Evolutionary conservation across 2,113 vertebrate genomes (phyloP), one percentile per base, ranked within the genome.

Genomic region (Thymallus thymallus): DNA sequence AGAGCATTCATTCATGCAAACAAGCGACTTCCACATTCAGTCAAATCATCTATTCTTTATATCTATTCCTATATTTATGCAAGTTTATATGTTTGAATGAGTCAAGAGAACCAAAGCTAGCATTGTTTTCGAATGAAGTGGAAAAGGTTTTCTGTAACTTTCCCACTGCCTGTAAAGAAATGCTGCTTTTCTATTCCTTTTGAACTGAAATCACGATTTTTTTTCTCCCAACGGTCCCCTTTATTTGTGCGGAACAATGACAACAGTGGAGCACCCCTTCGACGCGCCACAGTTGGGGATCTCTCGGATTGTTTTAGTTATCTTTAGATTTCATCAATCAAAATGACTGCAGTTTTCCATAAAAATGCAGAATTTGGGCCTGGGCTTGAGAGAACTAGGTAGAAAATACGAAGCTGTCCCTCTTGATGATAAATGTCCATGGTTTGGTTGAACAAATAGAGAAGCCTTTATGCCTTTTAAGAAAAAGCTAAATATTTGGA

Each of bases 321-420:
- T 98, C 98, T 97, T 96, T 97, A 95, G 95, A 98, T 99, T 99
- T 98, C 97, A 99, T 99, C 97, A 99, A 99, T 99, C 98, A 99
- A 99, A 98, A 94, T 99, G 97, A 99, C 98, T 99, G 95, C 97
- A 95, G 96, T 98, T 99, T 99, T 99, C 97, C 96, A 98, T 99
- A 98, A 99, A 99, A 98, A 92, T 95, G 93, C 95, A 95, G 95
- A 97, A 98, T 98, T 99, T 96, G 94, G 95, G 95, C 94, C 94
- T 95, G 95, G 95, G 96, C 96, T 94, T 94, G 94, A 95, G 94
- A 93, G 94, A 95, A 93, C 93, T 93, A 98, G 97, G 97, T 97
- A 96, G 87, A 96, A 96, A 97, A 97, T 96, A 94, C 95, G 94
- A 89, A 94, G 96, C 96, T 99, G 97, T 98, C 98, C 95, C 91